A percentile compares a stretch with the other conserved stretches of the same genome.
Evolutionary conservation across 2,888 invertebrate species (phyloP).

Genomic region (Priocnemis perturbator): DNA sequence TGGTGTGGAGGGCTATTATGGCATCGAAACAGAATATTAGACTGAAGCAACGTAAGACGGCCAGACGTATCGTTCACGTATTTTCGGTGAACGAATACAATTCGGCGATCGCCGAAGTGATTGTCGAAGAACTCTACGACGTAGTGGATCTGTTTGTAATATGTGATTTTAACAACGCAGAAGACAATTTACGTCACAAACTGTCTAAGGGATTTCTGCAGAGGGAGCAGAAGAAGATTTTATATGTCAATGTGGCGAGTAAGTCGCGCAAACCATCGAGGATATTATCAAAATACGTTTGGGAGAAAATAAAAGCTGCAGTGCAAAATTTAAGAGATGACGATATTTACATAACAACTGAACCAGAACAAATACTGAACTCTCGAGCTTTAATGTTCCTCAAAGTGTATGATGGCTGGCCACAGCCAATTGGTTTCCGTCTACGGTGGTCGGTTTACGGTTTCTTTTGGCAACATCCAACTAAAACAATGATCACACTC

Average conservation of each 20-base stretch:
- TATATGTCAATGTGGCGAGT: constrained; percentile 74
- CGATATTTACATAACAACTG: constrained; percentile 79
- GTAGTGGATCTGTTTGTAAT: constrained; percentile 82
- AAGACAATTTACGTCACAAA: constrained; percentile 75
- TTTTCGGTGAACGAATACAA: constrained; percentile 77
- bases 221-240: constrained; percentile 77
- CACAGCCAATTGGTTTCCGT: constrained; percentile 79
- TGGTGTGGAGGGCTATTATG: constrained; percentile 81
- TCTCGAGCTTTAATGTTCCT: constrained; percentile 80
- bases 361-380: constrained; percentile 80
- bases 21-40: constrained; percentile 76
- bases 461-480: constrained; percentile 82
- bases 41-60: constrained; percentile 74
- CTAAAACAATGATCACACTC: constrained; percentile 78
- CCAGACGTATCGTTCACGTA: constrained; percentile 78
- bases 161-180: constrained; percentile 75
- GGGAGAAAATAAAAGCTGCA: constrained; percentile 72
- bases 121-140: constrained; percentile 79
- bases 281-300: constrained; percentile 71
- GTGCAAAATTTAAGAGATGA: constrained; percentile 76
- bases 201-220: constrained; percentile 76
- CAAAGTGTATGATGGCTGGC: constrained; percentile 82
- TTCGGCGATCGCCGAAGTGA: constrained; percentile 79
- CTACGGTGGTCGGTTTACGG: constrained; percentile 82
- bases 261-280: constrained; percentile 59